phyloP scores from a whole-genome alignment of 2,888 invertebrate genomes.

The Pegoplata infirma region DNA sequence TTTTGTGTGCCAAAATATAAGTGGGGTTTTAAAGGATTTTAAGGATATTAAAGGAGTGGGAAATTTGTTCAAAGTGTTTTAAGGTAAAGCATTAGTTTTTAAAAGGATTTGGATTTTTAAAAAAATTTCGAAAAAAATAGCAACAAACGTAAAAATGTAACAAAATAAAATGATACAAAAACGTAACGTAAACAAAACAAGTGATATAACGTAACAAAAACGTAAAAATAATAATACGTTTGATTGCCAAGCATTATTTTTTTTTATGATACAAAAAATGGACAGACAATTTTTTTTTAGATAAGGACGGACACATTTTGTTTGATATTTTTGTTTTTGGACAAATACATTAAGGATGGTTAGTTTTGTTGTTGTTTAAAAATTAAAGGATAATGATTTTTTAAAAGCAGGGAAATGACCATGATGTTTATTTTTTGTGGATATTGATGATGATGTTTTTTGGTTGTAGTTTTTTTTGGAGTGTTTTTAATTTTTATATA shows the following conservation, averaged over 20 bases:
- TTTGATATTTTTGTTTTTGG: conserved; percentile 51
- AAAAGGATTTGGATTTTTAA: conserved; percentile 54
- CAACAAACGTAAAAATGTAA: conserved; percentile 69
- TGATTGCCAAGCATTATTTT: conserved; percentile 70
- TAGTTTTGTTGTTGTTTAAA: conserved; percentile 39
- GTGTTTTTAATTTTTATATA: conserved; percentile 65
- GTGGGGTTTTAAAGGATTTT: conserved; percentile 23
- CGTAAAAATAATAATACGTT: conserved; percentile 61
- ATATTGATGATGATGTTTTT: conserved; percentile 65
- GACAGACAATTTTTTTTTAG: conserved; percentile 44
- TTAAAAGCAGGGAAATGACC: conserved; percentile 77
- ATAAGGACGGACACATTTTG: conserved; percentile 69
- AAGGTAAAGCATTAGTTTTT: conserved; percentile 56
- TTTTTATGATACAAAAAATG: conserved; percentile 60
- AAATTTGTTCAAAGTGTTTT: conserved; percentile 28
- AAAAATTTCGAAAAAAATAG: conserved; percentile 64
- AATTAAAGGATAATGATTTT: conserved; percentile 51
- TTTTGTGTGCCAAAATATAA: conserved; percentile 47
- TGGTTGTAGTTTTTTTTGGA: conserved; percentile 57
- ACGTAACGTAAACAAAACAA: conserved; percentile 54
- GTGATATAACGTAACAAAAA: conserved; percentile 49
- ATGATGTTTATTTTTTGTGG: conserved; percentile 69
- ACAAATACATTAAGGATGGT: conserved; percentile 58
- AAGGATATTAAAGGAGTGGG: conserved; percentile 1
- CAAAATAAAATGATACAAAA: conserved; percentile 52